Evolutionary conservation across 1,140 invertebrate genomes (phyloP), one percentile per base, ranked within the genome.

Genomic region (Lethrus apterus): DNA sequence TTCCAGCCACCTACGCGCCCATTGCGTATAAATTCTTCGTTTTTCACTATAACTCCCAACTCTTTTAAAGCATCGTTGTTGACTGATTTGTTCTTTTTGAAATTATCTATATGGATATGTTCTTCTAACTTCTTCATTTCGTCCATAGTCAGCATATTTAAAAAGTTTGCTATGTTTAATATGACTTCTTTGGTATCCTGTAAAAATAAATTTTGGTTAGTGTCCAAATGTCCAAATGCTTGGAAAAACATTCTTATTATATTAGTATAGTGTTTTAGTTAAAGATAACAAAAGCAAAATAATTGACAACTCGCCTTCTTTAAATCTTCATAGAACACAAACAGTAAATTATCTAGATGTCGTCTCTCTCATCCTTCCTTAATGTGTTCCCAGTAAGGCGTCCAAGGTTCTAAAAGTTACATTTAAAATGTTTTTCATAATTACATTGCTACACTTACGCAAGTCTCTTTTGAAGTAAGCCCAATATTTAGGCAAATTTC

Each of bases 291-390:
- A n/a, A 26, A 26, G n/a, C 24, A 26, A 7, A 7, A 26, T 26
- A 26, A 26, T 26, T 26, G 5, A 7, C 24, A 26, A 7, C 34
- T 18, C 58, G 56, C 58, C 53, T 58, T 58, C 11, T 44, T 56
- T 50, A 90, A 79, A 50, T 89, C 81, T 67, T 91, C 87, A 59
- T 89, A 91, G 58, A 86, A 86, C 14, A 89, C 58, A 56, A 87
- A 88, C 0, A 88, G 58, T 32, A 89, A 60, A 61, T 87, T 87
- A 3, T 76, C 68, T 56, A 85, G 68, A 49, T 85, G 47, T 51
- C 77, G 70, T 13, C 68, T 58, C 1, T 73, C 56, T 76, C 81
- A 86, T 0, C 80, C 83, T 70, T 89, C 84, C 56, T 81, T 78
- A 0, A 89, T 54, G 56, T 90, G 86, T 47, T 77, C 74, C 72